These are phyloP conservation scores for Cephus cinctus DNA, from an alignment of 1,140 invertebrate species.

Conservation along the genomic window DNA sequence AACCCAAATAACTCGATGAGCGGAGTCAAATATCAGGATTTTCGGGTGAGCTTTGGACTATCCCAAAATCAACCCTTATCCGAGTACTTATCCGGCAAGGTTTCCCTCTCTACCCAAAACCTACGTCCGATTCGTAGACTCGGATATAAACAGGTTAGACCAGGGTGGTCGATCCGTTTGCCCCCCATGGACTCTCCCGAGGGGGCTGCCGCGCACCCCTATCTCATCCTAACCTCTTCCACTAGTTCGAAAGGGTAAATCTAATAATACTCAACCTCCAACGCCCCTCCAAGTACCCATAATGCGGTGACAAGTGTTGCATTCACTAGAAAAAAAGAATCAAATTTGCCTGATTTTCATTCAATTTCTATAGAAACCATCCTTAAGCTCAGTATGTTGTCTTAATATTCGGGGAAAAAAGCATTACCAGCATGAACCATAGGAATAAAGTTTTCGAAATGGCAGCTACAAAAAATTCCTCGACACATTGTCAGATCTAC, in stretches of 20 bases:
- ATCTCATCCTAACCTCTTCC: constrained; percentile 12
- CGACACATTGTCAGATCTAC: too few relatives aligned
- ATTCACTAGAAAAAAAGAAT: constrained; percentile 3
- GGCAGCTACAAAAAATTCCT: too few relatives aligned
- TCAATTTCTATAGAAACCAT: too few relatives aligned
- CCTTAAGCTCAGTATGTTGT: too few relatives aligned
- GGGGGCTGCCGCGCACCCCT: background rate
- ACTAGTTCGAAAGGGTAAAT: constrained; percentile 23
- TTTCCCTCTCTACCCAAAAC: too few relatives aligned
- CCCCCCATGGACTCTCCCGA: background rate
- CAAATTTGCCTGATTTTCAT: background rate
- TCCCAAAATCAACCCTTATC: background rate
- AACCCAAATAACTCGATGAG: too few relatives aligned
- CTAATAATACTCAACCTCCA: constrained; percentile 22
- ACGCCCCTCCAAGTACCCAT: constrained; percentile 20
- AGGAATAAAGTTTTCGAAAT: too few relatives aligned
- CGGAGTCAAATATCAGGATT: background rate
- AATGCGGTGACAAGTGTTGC: constrained; percentile 16
- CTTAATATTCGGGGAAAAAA: too few relatives aligned
- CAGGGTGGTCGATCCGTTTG: background rate
- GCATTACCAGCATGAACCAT: too few relatives aligned
- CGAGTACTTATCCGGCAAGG: too few relatives aligned
- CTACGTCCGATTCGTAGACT: too few relatives aligned
- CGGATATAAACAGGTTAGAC: background rate
- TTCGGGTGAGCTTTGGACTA: background rate